phyloP scores from a whole-genome alignment of 2,888 invertebrate species.

The Hyposoter dolosus region DNA sequence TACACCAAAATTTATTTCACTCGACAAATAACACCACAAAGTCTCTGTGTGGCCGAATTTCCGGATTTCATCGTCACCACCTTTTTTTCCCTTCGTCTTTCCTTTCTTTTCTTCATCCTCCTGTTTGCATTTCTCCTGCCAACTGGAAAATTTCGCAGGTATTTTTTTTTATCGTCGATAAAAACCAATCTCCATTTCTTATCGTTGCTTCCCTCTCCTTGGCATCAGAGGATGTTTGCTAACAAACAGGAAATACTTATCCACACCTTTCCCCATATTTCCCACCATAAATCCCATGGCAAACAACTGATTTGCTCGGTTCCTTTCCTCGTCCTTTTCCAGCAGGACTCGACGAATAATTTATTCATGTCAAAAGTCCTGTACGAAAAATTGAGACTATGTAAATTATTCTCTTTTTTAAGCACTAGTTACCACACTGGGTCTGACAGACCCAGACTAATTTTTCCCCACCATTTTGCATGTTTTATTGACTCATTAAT shows the following conservation, averaged over 20 bases:
- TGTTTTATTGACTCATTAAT: not conserved
- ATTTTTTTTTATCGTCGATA: not conserved
- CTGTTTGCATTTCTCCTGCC: constrained; percentile 24
- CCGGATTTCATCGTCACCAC: constrained; percentile 33
- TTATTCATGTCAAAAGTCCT: not conserved
- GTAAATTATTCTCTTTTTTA: no score
- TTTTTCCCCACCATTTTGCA: no score
- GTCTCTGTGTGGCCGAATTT: constrained; percentile 49
- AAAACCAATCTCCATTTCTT: constrained; percentile 12
- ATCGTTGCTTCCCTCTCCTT: constrained; percentile 22
- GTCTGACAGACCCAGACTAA: no score
- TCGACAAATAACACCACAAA: constrained; percentile 13
- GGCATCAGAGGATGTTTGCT: constrained; percentile 28
- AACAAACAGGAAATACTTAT: constrained; percentile 41
- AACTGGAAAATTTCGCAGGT: constrained; percentile 17
- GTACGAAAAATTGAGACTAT: not conserved
- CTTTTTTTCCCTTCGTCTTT: not conserved
- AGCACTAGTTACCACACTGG: no score
- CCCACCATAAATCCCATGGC: constrained; percentile 18
- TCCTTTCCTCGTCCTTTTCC: not conserved
- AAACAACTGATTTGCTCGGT: not conserved
- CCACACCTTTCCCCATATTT: constrained; percentile 44
- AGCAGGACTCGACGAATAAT: not conserved
- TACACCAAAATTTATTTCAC: constrained; percentile 44
- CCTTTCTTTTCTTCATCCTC: constrained; percentile 15